Base-by-base conservation (phyloP, 1,140 invertebrate genomes). In the Eubasilissa regina region DNA sequence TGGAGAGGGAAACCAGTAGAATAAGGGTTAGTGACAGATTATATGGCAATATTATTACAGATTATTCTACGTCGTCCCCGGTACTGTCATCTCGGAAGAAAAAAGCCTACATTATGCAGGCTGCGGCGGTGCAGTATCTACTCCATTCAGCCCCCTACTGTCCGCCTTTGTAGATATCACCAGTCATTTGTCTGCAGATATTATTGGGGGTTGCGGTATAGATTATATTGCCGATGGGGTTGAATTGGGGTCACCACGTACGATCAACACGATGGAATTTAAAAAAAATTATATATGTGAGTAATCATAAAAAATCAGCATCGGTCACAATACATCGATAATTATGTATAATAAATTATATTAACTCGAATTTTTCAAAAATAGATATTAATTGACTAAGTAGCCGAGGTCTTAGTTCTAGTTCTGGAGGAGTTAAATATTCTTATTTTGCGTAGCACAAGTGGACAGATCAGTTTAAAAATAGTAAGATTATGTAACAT, bases 121-220 rank as follows among this genome's bases (percentile, higher is more conserved):
- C 64, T 0, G 64, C 13, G 43, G 35, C 47, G 8, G 1, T 45
- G 44, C 44, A n/a, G 43, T 35, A n/a, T 13, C 62, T 45, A n/a
- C 44, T 44, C 64, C n/a, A 15, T 15, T 9, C 25, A 35, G n/a
- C 44, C 9, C 64, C 64, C n/a, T n/a, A 45, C 64, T 4, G 43
- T 19, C 45, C 64, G 44, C 64, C 64, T 68, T 68, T 68, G 64
- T 68, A 48, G 64, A 68, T 68, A 68, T 68, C 64, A 48, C 43
- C 64, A 68, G 64, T 68, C 64, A 68, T 68, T 68, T 68, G 64
- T 68, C 64, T 68, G 44, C 21, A 51, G 11, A 13, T 68, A 68
- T 68, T 68, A 68, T 68, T 68, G 64, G 44, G 64, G 64, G 43
- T 68, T 47, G 48, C 15, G 13, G 15, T 19, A n/a, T 47, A 68